These are phyloP conservation scores for Anaspis maculata DNA, from an alignment of 2,888 invertebrate species.

Conservation along the genomic window DNA sequence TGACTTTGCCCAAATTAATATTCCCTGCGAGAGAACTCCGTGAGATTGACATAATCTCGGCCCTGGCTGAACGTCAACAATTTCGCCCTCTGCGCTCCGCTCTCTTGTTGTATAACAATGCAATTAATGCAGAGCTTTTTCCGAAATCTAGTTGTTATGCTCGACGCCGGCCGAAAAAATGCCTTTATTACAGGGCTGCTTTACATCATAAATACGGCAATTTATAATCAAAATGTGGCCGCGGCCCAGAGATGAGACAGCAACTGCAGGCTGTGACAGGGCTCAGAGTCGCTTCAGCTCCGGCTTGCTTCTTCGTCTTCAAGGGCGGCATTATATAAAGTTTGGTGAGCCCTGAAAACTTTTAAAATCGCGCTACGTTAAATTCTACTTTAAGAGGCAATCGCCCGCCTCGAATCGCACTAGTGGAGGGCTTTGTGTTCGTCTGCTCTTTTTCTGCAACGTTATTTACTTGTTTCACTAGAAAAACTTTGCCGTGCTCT, in stretches of 20 bases:
- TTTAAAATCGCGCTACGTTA: conserved; percentile 32
- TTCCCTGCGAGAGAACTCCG: conserved; percentile 6
- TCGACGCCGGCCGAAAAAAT: too few relatives aligned
- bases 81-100: too few relatives aligned
- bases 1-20: conserved; percentile 10
- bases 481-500: too few relatives aligned
- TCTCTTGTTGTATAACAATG: too few relatives aligned
- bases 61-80: too few relatives aligned
- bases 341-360: conserved; percentile 28
- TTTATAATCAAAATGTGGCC: conserved; percentile 13
- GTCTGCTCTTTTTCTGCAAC: conserved; percentile 24
- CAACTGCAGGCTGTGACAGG: conserved; percentile 5
- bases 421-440: conserved; percentile 21
- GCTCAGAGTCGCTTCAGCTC: background rate
- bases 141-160: too few relatives aligned
- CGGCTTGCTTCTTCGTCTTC: too few relatives aligned
- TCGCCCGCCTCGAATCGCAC: conserved; percentile 25
- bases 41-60: conserved; percentile 4
- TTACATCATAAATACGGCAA: conserved; percentile 10
- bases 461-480: conserved; percentile 27
- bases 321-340: conserved; percentile 22
- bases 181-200: conserved; percentile 1
- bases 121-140: too few relatives aligned
- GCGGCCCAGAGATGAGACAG: conserved; percentile 9
- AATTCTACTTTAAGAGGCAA: conserved; percentile 40